Evolutionary conservation across 2,888 invertebrate genomes (phyloP).

Genomic region (Digitonthophagus gazella): DNA sequence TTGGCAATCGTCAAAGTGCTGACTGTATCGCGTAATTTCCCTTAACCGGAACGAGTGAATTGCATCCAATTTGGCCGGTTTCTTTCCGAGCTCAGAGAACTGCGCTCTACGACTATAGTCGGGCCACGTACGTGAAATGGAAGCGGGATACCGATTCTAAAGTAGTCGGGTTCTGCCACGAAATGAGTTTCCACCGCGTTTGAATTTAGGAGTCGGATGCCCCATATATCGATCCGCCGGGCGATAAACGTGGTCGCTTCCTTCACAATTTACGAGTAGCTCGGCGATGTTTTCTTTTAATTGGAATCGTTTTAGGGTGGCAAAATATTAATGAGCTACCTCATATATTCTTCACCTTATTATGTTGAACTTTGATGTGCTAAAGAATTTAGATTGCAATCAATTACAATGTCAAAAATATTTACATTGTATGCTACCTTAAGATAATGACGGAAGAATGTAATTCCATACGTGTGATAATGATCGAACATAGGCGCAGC

Average conservation of each 20-base stretch:
- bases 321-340: neutral
- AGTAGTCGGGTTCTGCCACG: neutral
- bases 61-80: neutral
- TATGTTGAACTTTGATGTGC: neutral
- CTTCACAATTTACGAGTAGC: neutral
- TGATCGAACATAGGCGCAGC: neutral
- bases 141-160: neutral
- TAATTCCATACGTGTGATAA: neutral
- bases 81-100: neutral
- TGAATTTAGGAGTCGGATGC: neutral
- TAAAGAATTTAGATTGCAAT: neutral
- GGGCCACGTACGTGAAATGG: neutral
- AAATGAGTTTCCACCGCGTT: neutral
- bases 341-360: neutral
- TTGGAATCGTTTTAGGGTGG: neutral
- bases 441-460: neutral
- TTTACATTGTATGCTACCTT: neutral
- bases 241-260: neutral
- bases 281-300: neutral
- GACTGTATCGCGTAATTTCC: neutral
- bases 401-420: neutral
- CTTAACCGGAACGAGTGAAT: neutral
- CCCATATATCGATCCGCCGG: neutral
- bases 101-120: neutral
- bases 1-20: neutral